A percentile compares a stretch with the other conserved stretches of the same genome.
These are phyloP conservation scores for Leptobrachium ailaonicum DNA, from an alignment of 2,113 vertebrate species.

Conservation along the genomic window DNA sequence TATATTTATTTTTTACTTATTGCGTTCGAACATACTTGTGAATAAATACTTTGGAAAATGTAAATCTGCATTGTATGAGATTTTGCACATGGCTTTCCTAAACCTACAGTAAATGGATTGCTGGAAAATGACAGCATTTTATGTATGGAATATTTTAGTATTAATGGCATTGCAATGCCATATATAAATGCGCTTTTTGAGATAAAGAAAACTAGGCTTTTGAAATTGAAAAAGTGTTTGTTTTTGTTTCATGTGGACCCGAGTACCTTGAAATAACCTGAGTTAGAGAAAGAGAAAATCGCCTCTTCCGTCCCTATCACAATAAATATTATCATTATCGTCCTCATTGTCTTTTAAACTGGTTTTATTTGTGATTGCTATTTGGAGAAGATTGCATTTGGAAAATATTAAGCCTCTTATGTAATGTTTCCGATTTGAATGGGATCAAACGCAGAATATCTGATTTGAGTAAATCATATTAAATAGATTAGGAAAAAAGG, in stretches of 20 bases:
- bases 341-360: background rate
- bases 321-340: background rate
- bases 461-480: conserved; percentile 31
- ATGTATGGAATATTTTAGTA: background rate
- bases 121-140: background rate
- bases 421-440: background rate
- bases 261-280: too few relatives aligned
- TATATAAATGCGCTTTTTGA: background rate
- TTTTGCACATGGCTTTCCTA: too few relatives aligned
- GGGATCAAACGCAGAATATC: background rate
- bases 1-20: too few relatives aligned
- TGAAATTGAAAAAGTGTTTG: background rate
- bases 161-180: background rate
- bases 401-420: background rate
- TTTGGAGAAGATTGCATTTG: background rate
- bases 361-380: background rate
- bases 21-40: too few relatives aligned
- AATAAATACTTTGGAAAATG: too few relatives aligned
- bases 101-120: background rate
- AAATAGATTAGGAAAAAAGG: conserved; percentile 9
- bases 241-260: background rate
- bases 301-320: background rate
- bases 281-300: background rate
- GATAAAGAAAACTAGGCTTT: background rate
- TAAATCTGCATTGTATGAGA: too few relatives aligned